Base-by-base conservation (phyloP, 1,140 invertebrate species). In the Monomorium pharaonis region DNA sequence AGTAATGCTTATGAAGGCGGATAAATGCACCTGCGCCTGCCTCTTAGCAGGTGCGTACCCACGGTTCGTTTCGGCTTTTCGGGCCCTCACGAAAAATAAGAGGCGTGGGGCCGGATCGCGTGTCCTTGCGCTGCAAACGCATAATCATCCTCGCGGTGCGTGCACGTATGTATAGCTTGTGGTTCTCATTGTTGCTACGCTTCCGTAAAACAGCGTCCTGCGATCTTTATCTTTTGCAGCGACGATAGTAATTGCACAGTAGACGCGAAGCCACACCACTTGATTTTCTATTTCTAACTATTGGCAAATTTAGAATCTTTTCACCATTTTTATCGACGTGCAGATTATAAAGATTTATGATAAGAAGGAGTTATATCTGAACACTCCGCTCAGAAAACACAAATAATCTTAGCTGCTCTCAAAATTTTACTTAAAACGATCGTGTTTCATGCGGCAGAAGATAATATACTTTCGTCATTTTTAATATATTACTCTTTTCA, bases 1-100 rank as follows among this genome's bases (percentile, higher is more conserved):
- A 91, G 85, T 91, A 90, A 92, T 90, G 89, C 86, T 89, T 80
- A 89, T 86, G 81, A 86, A 91, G 86, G 74, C 56, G 78, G 72
- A 75, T 51, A 88, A 85, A 81, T 70, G 91, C 92, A 90, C 77
- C 89, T 91, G 90, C 89, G 77, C 42, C 65, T 69, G 16, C 63
- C 47, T 67, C 62, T 89, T 81, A 90, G 91, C 91, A 92, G 91
- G 91, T 92, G 91, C 69, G 60, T 74, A 62, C 63, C n/a, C 65
- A 42, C 69, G 58, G 74, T 85, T 85, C n/a, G 49, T 33, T 70
- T 84, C 65, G 51, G 47, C 51, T 47, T 62, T 62, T 86, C 69
- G 37, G 74, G 62, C 27, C 74, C 62, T 62, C 60, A 70, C 65
- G 77, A 88, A 85, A n/a, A 72, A 81, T 86, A 88, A 89, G 83